Evolutionary conservation across 1,140 invertebrate species (phyloP).

Genomic region (Bombus superbus): DNA sequence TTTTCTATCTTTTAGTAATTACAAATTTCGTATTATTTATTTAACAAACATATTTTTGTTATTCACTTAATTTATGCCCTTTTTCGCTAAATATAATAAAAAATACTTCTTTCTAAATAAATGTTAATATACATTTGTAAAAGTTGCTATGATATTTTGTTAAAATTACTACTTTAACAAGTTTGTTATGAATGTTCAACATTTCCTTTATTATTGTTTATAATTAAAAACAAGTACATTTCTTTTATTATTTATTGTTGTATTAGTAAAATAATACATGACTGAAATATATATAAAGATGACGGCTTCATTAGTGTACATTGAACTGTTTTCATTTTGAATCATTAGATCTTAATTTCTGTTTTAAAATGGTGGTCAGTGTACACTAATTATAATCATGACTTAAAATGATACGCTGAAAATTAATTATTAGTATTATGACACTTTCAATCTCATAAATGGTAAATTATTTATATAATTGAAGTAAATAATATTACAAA

Average conservation of each 20-base stretch:
- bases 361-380: constrained; percentile 32
- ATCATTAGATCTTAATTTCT: not conserved
- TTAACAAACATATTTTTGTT: not conserved
- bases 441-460: not conserved
- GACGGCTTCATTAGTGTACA: not conserved
- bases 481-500: not conserved
- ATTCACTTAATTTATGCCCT: not conserved
- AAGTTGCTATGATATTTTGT: not conserved
- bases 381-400: not conserved
- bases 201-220: not conserved
- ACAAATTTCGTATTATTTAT: not conserved
- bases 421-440: not conserved
- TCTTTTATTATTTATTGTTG: not conserved
- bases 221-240: not conserved
- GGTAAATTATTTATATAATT: not conserved
- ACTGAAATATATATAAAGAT: not conserved
- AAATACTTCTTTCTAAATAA: not conserved
- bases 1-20: not conserved
- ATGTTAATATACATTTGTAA: not conserved
- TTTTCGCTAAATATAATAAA: not conserved
- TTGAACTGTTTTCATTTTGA: not conserved
- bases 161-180: not conserved
- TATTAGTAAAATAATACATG: not conserved
- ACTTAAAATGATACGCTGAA: not conserved
- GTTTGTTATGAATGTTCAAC: not conserved